phyloP scores from a whole-genome alignment of 2,113 vertebrate genomes.

The Sturnira hondurensis region DNA sequence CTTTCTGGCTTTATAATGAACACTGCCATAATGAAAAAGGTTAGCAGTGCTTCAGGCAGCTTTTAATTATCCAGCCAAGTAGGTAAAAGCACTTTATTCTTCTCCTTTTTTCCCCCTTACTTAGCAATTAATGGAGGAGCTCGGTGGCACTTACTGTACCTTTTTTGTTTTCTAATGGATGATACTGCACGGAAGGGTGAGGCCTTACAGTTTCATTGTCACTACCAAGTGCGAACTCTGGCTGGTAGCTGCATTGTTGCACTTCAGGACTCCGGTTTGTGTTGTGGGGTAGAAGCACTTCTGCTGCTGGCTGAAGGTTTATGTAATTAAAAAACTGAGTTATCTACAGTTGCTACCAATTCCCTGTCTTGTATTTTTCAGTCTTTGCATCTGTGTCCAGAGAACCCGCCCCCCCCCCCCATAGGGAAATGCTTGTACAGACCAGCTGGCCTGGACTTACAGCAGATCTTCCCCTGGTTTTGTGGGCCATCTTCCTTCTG shows the following conservation, averaged over 20 bases:
- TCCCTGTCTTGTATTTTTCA: background rate
- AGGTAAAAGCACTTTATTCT: constrained; percentile 75
- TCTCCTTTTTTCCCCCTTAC: constrained; percentile 32
- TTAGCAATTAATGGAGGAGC: constrained; percentile 44
- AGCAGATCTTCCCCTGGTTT: background rate
- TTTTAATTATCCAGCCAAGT: constrained; percentile 78
- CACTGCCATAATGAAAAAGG: constrained; percentile 75
- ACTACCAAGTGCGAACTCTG: background rate
- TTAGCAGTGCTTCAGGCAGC: constrained; percentile 74
- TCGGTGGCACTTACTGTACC: constrained; percentile 51
- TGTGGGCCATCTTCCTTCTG: constrained; percentile 4
- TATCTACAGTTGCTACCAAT: background rate
- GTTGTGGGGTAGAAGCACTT: background rate
- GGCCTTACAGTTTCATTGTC: constrained; percentile 17
- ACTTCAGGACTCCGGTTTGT: background rate
- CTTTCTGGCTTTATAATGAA: constrained; percentile 82
- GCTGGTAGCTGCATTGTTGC: fast-evolving
- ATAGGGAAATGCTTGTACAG: background rate
- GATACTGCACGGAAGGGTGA: background rate
- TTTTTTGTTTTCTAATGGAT: constrained; percentile 52
- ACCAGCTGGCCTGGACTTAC: constrained; percentile 10
- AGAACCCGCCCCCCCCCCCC: background rate
- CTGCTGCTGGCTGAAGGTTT: background rate
- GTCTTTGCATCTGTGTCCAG: background rate
- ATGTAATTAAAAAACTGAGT: constrained; percentile 26